Base-by-base conservation (phyloP, 2,113 vertebrate genomes). In the Percina caprodes region DNA sequence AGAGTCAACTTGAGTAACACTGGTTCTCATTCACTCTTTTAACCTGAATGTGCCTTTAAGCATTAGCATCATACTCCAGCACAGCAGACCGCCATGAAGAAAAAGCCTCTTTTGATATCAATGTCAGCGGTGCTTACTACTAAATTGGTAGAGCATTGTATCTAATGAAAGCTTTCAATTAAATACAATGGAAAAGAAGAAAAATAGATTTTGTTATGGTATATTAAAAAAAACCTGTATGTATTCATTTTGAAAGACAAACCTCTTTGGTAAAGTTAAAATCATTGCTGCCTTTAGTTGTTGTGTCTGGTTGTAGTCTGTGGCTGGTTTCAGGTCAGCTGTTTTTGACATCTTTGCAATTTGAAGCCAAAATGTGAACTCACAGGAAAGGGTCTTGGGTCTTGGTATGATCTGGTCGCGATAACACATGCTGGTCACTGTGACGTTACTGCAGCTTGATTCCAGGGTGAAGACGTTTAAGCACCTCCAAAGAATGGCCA, bases 271-370 rank as follows among this genome's bases (percentile, higher is more conserved):
- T 39, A 10, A 21, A 45, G 49, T 55, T 1, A 9, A 48, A 55
- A 7, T 39, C 9, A n/a, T 1, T 73, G 26, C 30, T 56, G 66
- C 67, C 67, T 71, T 48, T 0, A 13, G 42, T 46, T 16, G 62
- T 24, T 24, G 33, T 69, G 71, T 73, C 45, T 73, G 5, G 46
- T 60, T 45, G 46, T 54, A 33, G 26, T 55, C 48, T 16, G 26
- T 35, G 18, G 49, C 65, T 82, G 21, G 46, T 67, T 73, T 71
- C 24, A 69, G 87, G 61, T 67, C 65, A 75, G 33, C 52, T 69
- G 33, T 71, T 51, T 75, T 76, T 69, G 42, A 77, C 65, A 56
- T 84, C 52, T 49, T 39, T 16, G 24, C 46, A 48, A 2, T 75
- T 66, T 69, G 84, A 80, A 51, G 46, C 69, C 63, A 46, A 54